phyloP scores from a whole-genome alignment of 2,888 invertebrate genomes.

The Chloromyia formosa region DNA sequence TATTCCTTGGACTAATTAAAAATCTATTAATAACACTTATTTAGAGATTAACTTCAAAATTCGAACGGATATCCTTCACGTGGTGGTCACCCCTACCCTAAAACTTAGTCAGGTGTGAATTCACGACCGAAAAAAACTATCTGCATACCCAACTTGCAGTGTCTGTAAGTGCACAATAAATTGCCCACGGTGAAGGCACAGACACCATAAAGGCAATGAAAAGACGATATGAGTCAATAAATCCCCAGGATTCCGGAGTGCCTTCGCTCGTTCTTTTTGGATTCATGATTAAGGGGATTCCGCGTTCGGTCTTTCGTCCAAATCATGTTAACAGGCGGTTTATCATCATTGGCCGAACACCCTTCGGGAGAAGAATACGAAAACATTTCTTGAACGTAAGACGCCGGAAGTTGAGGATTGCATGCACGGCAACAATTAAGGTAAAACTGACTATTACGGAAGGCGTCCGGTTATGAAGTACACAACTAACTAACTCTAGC shows the following conservation, averaged over 20 bases:
- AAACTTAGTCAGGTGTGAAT: slow-evolving; percentile 46
- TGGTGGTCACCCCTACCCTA: not conserved
- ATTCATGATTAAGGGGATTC: slow-evolving; percentile 37
- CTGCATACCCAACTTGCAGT: slow-evolving; percentile 34
- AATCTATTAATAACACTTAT: too few species aligned
- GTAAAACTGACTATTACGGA: slow-evolving; percentile 43
- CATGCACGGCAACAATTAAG: slow-evolving; percentile 47
- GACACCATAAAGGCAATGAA: slow-evolving; percentile 49
- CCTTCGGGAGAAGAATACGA: slow-evolving; percentile 21
- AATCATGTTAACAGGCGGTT: slow-evolving; percentile 51
- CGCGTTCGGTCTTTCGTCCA: slow-evolving; percentile 41
- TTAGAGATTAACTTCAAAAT: too few species aligned
- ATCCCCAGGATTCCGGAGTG: slow-evolving; percentile 44
- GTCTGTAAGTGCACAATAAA: slow-evolving; percentile 34
- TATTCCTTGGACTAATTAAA: too few species aligned
- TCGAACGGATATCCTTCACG: too few species aligned
- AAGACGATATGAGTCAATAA: slow-evolving; percentile 49
- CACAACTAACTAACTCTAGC: slow-evolving; percentile 42
- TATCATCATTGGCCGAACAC: slow-evolving; percentile 45
- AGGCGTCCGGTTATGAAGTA: slow-evolving; percentile 49
- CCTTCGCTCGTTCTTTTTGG: slow-evolving; percentile 20
- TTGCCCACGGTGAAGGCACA: slow-evolving; percentile 41
- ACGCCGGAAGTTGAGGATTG: slow-evolving; percentile 40
- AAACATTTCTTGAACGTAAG: slow-evolving; percentile 19
- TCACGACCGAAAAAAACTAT: slow-evolving; percentile 42